Evolutionary conservation across 2,888 invertebrate genomes (phyloP), one percentile per base, ranked within the genome.

Genomic region (Sarcophaga rosellei): DNA sequence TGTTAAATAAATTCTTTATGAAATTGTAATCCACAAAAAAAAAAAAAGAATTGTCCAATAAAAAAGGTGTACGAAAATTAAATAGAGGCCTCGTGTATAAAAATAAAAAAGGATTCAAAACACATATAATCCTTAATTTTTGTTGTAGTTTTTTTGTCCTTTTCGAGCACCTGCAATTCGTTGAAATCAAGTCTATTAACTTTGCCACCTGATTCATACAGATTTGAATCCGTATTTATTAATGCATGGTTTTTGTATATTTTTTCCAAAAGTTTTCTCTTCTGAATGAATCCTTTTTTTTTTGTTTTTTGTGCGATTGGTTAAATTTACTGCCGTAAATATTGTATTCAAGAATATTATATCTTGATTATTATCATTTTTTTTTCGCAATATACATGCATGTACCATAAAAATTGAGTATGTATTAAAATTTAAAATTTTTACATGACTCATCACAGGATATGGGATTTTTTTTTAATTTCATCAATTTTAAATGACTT

Each of bases 1-100:
- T 80, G 72, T 73, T 73, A 73, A 77, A 77, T 77, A 45, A 62
- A 73, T 80, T 73, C 66, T 65, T 66, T 80, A 80, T 80, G 23
- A 72, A 80, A 66, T 65, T 44, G 57, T 59, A 65, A 65, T 59
- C 72, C 65, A 23, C 44, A 72, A 57, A 72, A 61, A 79, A 61
- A 35, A 8, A 35, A 35, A 35, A 35, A 1, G 35, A 8, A 17
- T 53, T 23, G n/a, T 20, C 72, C 72, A 45, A 66, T 47, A 72
- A 72, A 72, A 59, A 57, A 70, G 53, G 63, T 78, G 63, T 63
- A 63, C 15, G 53, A 63, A 73, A 73, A 57, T 72, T 57, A 70
- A 63, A 65, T 76, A 21, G 53, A 78, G 53, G 53, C 53, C 53
- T 1, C 20, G 8, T 21, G 59, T 20, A 53, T 21, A 12, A 74